Evolutionary conservation across 2,888 invertebrate species (phyloP), one percentile per base, ranked within the genome.

Genomic region (Liopterus haemorrhoidalis): DNA sequence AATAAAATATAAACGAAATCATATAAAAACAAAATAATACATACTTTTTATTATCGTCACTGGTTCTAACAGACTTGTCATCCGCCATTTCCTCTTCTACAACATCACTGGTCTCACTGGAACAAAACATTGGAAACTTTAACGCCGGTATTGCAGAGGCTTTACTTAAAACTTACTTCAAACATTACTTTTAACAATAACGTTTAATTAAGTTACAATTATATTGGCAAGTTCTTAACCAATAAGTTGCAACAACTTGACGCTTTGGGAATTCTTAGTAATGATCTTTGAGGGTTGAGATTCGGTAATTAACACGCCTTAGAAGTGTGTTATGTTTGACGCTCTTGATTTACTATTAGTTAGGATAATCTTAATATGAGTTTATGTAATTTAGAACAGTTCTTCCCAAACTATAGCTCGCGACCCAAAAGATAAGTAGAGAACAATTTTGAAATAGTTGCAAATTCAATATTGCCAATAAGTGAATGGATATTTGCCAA

Each of bases 71-170:
- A 3, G 83, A 82, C 61, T 79, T 81, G 54, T 85, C 85, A 46
- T 85, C 84, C 0, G 71, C 75, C n/a, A 72, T 71, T 46, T 84
- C 85, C 48, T 85, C 84, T 37, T 83, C 80, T 55, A 73, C 66
- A 32, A 75, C 70, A 39, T 78, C 74, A 59, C 74, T 79, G 41
- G 66, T 66, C 27, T 76, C 74, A 41, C 77, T 77, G 59, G 60
- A 72, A 66, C 46, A 51, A 48, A 49, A 49, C 51, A 53, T 30
- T 20, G 36, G 36, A 36, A 36, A 36, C 36, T 36, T 36, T 9
- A 36, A 30, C 40, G 21, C 16, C 18, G 33, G 19, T 24, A 33
- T 41, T 41, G n/a, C 41, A 33, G 15, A 38, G 44, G 44, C 44
- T 37, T 44, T 44, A 22, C 44, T 28, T 30, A 16, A n/a, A 27